Evolutionary conservation across 2,888 invertebrate species (phyloP).

Genomic region (Drosophila demipolita): DNA sequence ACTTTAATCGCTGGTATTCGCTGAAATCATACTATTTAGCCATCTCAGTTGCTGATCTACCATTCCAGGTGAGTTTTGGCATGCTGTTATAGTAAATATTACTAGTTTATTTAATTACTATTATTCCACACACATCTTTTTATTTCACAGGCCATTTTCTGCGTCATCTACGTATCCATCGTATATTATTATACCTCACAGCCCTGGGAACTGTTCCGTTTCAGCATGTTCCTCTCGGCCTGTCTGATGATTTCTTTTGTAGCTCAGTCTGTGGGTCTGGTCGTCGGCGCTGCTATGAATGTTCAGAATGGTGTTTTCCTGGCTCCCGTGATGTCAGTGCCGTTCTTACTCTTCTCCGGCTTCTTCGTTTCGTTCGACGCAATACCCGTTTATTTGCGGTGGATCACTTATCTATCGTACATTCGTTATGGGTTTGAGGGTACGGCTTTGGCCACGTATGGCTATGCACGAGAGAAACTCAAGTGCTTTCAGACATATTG

Average conservation of each 20-base stretch:
- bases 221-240: constrained; percentile 94
- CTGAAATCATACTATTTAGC: constrained; percentile 97
- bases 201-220: constrained; percentile 92
- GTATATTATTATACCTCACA: constrained; percentile 98
- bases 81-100: background rate
- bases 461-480: constrained; percentile 92
- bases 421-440: constrained; percentile 98
- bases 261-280: constrained; percentile 97
- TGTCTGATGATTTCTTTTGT: constrained; percentile 96
- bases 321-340: constrained; percentile 98
- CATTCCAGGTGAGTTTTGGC: constrained; percentile 93
- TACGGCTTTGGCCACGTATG: constrained; percentile 96
- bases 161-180: constrained; percentile 95
- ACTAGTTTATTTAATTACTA: background rate
- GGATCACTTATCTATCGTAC: constrained; percentile 98
- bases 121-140: constrained; percentile 71
- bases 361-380: constrained; percentile 99
- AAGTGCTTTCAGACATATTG: constrained; percentile 94
- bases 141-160: constrained; percentile 92
- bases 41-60: constrained; percentile 97
- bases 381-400: constrained; percentile 96
- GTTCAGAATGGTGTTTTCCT: constrained; percentile 98
- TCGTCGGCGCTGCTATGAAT: constrained; percentile 98
- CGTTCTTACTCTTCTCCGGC: constrained; percentile 97
- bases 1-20: constrained; percentile 99